These are phyloP conservation scores for Mus minutoides DNA, from an alignment of 2,797 vertebrate species.

Conservation along the genomic window DNA sequence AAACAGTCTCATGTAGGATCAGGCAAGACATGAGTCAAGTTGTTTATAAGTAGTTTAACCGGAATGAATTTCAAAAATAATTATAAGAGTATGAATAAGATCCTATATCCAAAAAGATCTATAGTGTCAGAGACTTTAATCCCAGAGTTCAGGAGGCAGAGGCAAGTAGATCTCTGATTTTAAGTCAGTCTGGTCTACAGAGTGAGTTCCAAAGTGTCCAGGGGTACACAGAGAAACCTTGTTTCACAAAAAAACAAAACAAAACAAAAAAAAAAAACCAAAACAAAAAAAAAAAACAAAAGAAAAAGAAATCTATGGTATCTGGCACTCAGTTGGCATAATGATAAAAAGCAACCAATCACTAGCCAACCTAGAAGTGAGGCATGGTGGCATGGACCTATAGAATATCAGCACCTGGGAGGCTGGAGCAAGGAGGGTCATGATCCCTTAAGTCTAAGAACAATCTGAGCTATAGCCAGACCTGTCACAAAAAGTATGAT, in stretches of 20 bases:
- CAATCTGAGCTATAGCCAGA: background rate
- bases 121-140: background rate
- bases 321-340: background rate
- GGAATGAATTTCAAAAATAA: conserved; percentile 34
- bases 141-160: background rate
- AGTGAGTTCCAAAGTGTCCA: background rate
- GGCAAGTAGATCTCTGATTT: background rate
- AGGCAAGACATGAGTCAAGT: background rate
- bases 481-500: background rate
- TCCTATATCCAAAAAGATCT: background rate
- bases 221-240: background rate
- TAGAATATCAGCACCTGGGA: background rate
- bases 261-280: no score
- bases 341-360: background rate
- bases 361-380: background rate
- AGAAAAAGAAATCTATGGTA: background rate
- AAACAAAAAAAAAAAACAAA: no score
- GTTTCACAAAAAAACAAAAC: no score
- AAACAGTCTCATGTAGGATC: background rate
- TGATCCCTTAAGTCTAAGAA: background rate
- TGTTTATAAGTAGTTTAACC: conserved; percentile 5
- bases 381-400: background rate
- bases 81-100: background rate
- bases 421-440: background rate
- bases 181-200: background rate